Conservation (phyloP, 2,888 invertebrate species). For the Tholera decimalis region DNA sequence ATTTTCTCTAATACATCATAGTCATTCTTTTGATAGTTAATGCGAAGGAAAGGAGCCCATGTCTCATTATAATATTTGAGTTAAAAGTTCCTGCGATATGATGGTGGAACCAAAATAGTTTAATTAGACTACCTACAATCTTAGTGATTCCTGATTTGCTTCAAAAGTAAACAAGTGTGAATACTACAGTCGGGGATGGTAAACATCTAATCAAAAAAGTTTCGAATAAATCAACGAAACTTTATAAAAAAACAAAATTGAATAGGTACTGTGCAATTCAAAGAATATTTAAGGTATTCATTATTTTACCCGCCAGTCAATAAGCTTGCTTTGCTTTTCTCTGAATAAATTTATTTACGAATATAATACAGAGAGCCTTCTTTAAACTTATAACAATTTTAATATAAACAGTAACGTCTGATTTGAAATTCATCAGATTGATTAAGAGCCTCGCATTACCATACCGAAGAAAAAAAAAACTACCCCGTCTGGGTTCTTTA, state of each 20-base stretch:
- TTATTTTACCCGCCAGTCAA: conserved; percentile 10
- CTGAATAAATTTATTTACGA: conserved; percentile 39
- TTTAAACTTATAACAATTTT: conserved; percentile 59
- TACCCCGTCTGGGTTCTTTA: conserved; percentile 79
- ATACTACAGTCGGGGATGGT: no score
- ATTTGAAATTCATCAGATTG: conserved; percentile 85
- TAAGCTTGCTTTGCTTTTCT: conserved; percentile 23
- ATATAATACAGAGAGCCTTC: conserved; percentile 39
- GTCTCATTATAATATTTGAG: no score
- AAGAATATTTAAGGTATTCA: conserved; percentile 32
- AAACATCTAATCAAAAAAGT: no score
- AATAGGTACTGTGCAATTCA: background rate
- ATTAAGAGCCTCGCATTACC: conserved; percentile 84
- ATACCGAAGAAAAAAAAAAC: conserved; percentile 78
- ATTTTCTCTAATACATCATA: no score
- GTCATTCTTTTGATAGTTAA: background rate
- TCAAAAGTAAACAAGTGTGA: no score
- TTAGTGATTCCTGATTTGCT: no score
- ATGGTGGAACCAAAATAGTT: no score
- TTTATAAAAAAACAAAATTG: conserved; percentile 5
- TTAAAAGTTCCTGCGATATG: no score
- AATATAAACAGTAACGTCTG: conserved; percentile 68
- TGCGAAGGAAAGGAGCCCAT: no score
- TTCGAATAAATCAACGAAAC: no score
- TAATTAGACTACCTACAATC: no score